phyloP scores from a whole-genome alignment of 2,797 vertebrate species.

The Enteromius mattozi region DNA sequence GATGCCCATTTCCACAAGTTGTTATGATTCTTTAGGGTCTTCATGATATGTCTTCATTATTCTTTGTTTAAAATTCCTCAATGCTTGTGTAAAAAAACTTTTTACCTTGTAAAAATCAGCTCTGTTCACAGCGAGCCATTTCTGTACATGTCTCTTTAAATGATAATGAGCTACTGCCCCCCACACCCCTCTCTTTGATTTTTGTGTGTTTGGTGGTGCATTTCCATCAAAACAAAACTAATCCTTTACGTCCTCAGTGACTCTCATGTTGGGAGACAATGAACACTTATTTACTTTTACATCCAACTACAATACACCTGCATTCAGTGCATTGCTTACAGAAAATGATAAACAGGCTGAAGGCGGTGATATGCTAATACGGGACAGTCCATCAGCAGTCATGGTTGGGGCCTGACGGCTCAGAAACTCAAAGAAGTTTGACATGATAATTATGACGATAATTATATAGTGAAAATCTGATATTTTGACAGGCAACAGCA shows the following conservation, averaged over 20 bases:
- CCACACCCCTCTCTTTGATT: not conserved
- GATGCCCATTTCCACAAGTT: not conserved
- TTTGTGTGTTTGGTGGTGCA: not conserved
- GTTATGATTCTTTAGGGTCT: not conserved
- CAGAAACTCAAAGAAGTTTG: too few relatives aligned
- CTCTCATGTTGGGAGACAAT: not conserved
- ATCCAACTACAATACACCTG: not conserved
- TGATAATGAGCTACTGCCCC: not conserved
- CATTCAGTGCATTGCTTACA: not conserved
- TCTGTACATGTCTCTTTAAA: not conserved
- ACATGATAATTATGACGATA: too few relatives aligned
- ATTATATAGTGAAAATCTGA: too few relatives aligned
- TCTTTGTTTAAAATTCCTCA: not conserved
- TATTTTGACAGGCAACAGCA: too few relatives aligned
- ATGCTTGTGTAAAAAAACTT: not conserved
- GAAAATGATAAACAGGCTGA: too few relatives aligned
- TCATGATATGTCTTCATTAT: not conserved
- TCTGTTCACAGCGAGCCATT: not conserved
- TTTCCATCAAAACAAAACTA: not conserved
- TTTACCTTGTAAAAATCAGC: not conserved
- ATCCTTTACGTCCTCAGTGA: not conserved
- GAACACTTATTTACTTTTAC: not conserved
- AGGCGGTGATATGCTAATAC: too few relatives aligned
- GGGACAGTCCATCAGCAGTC: too few relatives aligned
- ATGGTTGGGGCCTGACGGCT: too few relatives aligned